Percentiles rank a stretch among this genome's conserved stretches.
These are phyloP conservation scores for Setophaga petechia DNA, from an alignment of 2,113 vertebrate genomes.

Conservation along the genomic window DNA sequence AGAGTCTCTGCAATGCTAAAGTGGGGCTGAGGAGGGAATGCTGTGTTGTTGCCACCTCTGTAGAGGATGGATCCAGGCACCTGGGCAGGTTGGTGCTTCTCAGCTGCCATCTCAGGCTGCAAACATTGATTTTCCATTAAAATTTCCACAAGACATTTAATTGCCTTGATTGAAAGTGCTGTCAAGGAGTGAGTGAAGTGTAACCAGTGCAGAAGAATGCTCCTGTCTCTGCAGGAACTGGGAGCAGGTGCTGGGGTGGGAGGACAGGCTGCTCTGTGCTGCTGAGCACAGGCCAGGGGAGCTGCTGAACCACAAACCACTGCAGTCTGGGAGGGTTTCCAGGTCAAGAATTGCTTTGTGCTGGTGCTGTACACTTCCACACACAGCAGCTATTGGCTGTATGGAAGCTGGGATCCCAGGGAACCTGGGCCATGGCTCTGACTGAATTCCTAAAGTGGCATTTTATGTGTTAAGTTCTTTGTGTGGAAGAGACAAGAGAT, in stretches of 20 bases:
- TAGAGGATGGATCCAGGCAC: background rate
- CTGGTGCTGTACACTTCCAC: background rate
- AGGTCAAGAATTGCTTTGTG: background rate
- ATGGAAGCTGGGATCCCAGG: background rate
- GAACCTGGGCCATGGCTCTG: background rate
- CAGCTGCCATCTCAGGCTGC: background rate
- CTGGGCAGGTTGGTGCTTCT: background rate
- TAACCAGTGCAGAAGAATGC: background rate
- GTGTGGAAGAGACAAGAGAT: background rate
- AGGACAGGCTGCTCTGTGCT: background rate
- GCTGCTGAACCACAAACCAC: background rate
- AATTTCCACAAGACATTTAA: background rate
- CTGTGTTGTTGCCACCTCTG: background rate
- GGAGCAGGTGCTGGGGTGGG: slow-evolving; percentile 14
- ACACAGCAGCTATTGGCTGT: background rate
- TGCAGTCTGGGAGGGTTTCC: background rate
- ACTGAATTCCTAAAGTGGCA: background rate
- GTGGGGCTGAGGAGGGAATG: background rate
- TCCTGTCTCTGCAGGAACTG: background rate
- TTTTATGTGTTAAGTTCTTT: background rate
- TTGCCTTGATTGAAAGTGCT: background rate
- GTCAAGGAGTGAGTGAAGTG: background rate
- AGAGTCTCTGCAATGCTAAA: background rate
- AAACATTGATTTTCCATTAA: background rate
- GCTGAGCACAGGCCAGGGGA: background rate